Evolutionary conservation across 2,113 vertebrate species (phyloP).

Genomic region (Ailuropoda melanoleuca): DNA sequence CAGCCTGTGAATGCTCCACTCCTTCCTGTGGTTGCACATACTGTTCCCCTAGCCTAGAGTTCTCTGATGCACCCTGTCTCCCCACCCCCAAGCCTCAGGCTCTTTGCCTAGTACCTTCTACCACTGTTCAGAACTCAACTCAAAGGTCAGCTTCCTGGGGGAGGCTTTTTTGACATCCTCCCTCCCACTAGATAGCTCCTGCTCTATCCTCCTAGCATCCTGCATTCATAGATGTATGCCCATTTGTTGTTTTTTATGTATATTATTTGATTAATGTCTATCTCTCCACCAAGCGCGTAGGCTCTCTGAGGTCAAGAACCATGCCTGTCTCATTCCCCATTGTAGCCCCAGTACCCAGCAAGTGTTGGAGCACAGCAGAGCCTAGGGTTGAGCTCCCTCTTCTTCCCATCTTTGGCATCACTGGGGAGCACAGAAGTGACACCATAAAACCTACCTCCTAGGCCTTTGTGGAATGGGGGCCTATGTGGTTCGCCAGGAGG

Average conservation of each 20-base stretch:
- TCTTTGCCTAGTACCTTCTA: neutral
- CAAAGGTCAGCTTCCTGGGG: neutral
- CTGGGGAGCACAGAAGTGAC: neutral
- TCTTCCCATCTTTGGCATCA: neutral
- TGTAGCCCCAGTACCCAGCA: neutral
- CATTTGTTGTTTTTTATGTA: neutral
- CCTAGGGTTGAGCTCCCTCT: neutral
- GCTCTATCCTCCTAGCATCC: neutral
- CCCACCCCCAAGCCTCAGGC: neutral
- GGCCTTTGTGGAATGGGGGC: neutral
- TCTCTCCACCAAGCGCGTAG: neutral
- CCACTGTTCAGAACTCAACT: neutral
- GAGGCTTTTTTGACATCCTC: neutral
- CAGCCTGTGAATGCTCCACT: neutral
- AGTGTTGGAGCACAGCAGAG: neutral
- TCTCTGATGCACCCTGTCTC: neutral
- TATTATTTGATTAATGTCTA: neutral
- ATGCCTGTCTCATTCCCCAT: neutral
- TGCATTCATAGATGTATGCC: neutral
- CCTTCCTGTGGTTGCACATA: neutral
- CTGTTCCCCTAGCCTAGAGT: neutral
- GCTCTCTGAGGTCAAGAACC: neutral
- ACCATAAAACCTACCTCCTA: neutral
- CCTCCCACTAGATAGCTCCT: neutral
- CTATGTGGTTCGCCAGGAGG: neutral